Percentiles rank a stretch among this genome's conserved stretches.
Conservation (phyloP, 92 coral and sea anemone genomes). For the Heteractis magnifica region DNA sequence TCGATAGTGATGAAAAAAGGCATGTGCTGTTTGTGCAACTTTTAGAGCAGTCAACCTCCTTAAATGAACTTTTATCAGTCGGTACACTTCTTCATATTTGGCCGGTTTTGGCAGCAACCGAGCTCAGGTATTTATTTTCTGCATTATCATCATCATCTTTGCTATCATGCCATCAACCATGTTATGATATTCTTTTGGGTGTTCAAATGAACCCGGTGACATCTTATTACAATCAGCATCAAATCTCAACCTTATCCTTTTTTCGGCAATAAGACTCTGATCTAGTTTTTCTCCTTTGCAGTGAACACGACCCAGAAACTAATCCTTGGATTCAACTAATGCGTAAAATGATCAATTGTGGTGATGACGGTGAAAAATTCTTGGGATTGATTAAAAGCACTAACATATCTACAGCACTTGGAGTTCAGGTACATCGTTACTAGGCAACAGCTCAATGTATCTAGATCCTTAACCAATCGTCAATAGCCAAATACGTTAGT, state of each 20-base stretch:
- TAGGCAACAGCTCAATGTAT: background rate
- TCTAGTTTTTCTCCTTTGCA: background rate
- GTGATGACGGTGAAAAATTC: slow-evolving; percentile 69
- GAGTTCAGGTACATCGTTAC: slow-evolving; percentile 57
- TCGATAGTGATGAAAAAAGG: slow-evolving; percentile 86
- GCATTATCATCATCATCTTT: background rate
- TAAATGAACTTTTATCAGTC: slow-evolving; percentile 60
- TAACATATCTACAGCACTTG: slow-evolving; percentile 55
- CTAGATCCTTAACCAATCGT: background rate
- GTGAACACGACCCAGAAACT: slow-evolving; percentile 62
- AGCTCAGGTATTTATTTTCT: slow-evolving; percentile 57
- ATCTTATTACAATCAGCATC: too few relatives aligned
- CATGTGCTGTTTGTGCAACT: slow-evolving; percentile 69
- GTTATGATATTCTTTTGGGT: too few relatives aligned
- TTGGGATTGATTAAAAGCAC: slow-evolving; percentile 56
- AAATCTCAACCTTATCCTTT: too few relatives aligned
- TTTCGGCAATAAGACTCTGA: background rate
- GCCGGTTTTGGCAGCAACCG: slow-evolving; percentile 92
- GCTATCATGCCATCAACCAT: background rate
- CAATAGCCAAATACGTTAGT: too few relatives aligned
- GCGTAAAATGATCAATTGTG: slow-evolving; percentile 56
- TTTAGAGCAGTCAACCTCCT: slow-evolving; percentile 55
- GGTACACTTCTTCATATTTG: slow-evolving; percentile 79
- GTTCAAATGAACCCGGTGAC: too few relatives aligned
- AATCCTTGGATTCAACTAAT: slow-evolving; percentile 86